phyloP scores from a whole-genome alignment of 2,888 invertebrate species.

The Sarcophaga subvicina region DNA sequence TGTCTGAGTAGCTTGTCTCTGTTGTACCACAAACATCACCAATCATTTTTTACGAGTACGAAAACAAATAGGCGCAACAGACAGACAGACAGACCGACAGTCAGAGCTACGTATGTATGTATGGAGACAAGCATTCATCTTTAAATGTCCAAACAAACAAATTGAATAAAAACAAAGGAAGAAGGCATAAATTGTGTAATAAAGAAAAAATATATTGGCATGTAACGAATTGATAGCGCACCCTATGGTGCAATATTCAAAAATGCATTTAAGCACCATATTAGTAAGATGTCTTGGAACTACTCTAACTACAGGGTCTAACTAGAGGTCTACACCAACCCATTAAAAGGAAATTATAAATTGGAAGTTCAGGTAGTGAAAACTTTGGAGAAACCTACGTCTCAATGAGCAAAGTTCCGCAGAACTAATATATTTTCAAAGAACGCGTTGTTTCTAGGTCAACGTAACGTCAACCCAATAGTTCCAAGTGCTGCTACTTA shows the following conservation, averaged over 20 bases:
- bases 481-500: too few species aligned
- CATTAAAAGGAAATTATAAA: too few species aligned
- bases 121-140: slow-evolving; percentile 9
- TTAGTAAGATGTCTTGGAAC: too few species aligned
- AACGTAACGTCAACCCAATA: too few species aligned
- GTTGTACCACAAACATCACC: slow-evolving; percentile 39
- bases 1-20: slow-evolving; percentile 31
- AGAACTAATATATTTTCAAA: too few species aligned
- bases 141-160: slow-evolving; percentile 63
- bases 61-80: not conserved
- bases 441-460: too few species aligned
- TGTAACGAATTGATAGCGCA: not conserved
- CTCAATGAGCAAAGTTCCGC: too few species aligned
- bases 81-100: not conserved
- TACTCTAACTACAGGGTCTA: too few species aligned
- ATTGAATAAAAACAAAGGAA: slow-evolving; percentile 36
- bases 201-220: not conserved
- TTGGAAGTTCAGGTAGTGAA: too few species aligned
- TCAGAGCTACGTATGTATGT: not conserved
- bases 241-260: too few species aligned
- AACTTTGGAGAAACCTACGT: too few species aligned
- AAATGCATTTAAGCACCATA: not conserved
- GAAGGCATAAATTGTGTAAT: slow-evolving; percentile 5
- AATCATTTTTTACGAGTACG: slow-evolving; percentile 22
- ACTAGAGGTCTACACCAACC: too few species aligned